Evolutionary conservation across 2,797 vertebrate species (phyloP), one percentile per base, ranked within the genome.

Genomic region (Threskiornis aethiopicus): DNA sequence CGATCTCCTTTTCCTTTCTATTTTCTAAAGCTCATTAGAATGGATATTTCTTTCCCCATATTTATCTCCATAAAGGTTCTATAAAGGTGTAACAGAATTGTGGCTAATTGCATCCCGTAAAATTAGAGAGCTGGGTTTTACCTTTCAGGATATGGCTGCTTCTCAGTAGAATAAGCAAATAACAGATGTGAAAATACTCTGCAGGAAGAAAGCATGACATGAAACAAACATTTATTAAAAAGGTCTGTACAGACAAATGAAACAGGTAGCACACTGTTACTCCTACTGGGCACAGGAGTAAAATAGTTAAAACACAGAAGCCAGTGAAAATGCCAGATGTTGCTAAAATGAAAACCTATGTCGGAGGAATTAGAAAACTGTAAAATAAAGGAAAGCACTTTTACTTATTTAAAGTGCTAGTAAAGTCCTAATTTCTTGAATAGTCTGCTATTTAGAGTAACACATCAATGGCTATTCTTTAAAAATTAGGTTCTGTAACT

Each of bases 211-310:
- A 76, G 54, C 10, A 26, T 41, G 83, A 84, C 81, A 90, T 95
- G 87, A 97, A 97, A 77, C 84, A 93, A 84, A 87, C 72, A 62
- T 98, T 98, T 98, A 98, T 98, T 98, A 94, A 96, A 97, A 98
- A 97, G 84, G 55, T 92, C 96, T 95, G 78, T 96, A 96, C 88
- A 97, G 92, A 96, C 89, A 91, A 95, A 94, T 91, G 54, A 75
- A 94, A 88, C 92, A 94, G 59, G 42, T 70, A 90, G 81, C 81
- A 93, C 89, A 84, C 41, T 90, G 51, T 87, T 89, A 93, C 62
- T 93, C 87, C 91, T 88, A 54, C 9, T n/a, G 70, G 73, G 64
- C 73, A 90, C 37, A 87, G 90, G 70, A 96, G 81, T 59, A 65
- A 94, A 94, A 76, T 89, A 94, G 18, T 93, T 79, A 83, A 78